phyloP scores from a whole-genome alignment of 2,888 invertebrate genomes.

The Adelphocoris suturalis region DNA sequence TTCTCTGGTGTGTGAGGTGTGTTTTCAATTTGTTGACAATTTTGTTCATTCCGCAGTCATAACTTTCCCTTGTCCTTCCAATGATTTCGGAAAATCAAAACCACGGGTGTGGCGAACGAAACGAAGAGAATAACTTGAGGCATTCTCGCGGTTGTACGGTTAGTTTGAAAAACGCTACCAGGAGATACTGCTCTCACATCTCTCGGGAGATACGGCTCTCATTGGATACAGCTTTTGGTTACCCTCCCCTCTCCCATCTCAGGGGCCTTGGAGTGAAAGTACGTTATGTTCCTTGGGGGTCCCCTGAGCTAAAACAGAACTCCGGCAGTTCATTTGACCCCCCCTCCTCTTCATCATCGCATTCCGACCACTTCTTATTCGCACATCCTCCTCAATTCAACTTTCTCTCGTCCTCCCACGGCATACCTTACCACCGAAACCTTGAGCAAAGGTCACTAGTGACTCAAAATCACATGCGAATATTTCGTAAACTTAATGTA shows the following conservation, averaged over 20 bases:
- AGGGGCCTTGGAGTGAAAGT: slow-evolving; percentile 23
- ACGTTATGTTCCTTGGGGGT: neutral
- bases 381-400: slow-evolving; percentile 26
- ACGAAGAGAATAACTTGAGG: too few species aligned
- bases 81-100: too few species aligned
- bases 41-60: too few species aligned
- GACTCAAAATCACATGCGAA: neutral
- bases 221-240: neutral
- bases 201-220: too few species aligned
- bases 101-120: too few species aligned
- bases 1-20: too few species aligned
- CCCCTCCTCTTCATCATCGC: neutral
- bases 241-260: neutral
- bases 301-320: neutral
- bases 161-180: too few species aligned
- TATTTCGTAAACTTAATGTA: neutral
- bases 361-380: neutral
- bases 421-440: neutral
- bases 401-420: slow-evolving; percentile 31
- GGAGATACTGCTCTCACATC: too few species aligned
- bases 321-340: neutral
- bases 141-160: too few species aligned
- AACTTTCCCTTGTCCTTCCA: too few species aligned
- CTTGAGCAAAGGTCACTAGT: neutral
- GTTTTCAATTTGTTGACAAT: too few species aligned